Evolutionary conservation across 23 tunicate species (phyloP), one percentile per base, ranked within the genome.

Genomic region (Ascidia mentula): DNA sequence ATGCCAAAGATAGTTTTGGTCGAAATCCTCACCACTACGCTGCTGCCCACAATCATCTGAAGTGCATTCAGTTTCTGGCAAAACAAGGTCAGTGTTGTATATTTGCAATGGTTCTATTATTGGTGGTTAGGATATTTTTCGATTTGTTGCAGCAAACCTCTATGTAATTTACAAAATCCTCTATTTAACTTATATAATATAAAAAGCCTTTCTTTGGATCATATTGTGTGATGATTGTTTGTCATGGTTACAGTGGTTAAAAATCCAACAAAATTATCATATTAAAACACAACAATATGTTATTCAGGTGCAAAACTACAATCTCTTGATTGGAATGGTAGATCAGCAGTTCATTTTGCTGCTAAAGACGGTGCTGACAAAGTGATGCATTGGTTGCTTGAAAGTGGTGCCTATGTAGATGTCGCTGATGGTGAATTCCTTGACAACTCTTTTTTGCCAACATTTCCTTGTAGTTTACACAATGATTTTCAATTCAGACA

Each of bases 261-360:
- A n/a, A n/a, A n/a, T n/a, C n/a, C n/a, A n/a, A n/a, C n/a, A n/a
- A n/a, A n/a, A n/a, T n/a, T n/a, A n/a, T n/a, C n/a, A n/a, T n/a
- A n/a, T n/a, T n/a, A n/a, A n/a, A n/a, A n/a, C n/a, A n/a, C n/a
- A n/a, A n/a, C n/a, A n/a, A n/a, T n/a, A n/a, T n/a, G 18, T 69
- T n/a, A n/a, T n/a, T n/a, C 40, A 83, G 87, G 87, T 36, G 90
- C 90, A 72, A 86, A 86, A 36, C 75, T 86, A 37, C 90, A 86
- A 46, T 82, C 90, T 6, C 31, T 86, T 7, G 90, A 86, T 36
- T 35, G 65, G 32, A 42, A 38, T 59, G 90, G 90, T 6, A 45
- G 65, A 38, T 77, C 83, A 3, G 78, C 84, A 18, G 35, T 79
- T 30, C 90, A 86, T 35, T 79, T 69, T 65, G 90, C 90, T 12